These are phyloP conservation scores for Cephus nigrinus DNA, from an alignment of 2,888 invertebrate species.

Conservation along the genomic window DNA sequence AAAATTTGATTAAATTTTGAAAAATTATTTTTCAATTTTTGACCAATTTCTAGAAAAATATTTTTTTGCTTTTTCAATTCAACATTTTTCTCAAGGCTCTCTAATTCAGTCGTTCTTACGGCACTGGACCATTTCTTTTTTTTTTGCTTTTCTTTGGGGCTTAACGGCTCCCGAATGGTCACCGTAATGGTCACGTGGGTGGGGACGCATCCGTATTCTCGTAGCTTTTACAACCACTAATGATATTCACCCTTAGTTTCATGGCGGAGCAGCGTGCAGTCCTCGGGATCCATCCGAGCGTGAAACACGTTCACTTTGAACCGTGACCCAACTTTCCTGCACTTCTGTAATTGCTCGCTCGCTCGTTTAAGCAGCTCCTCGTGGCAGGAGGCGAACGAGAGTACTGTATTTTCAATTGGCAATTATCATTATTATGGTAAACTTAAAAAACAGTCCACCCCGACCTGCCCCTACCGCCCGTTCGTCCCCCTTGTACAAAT, in stretches of 20 bases:
- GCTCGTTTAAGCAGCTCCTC: slow-evolving; percentile 27
- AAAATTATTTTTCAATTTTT: too few species aligned
- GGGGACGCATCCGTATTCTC: background rate
- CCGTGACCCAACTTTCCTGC: slow-evolving; percentile 29
- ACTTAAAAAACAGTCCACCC: background rate
- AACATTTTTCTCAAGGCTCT: background rate
- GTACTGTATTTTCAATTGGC: background rate
- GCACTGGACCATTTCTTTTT: background rate
- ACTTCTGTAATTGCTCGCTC: slow-evolving; percentile 44
- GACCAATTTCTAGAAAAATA: too few species aligned
- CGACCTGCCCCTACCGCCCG: background rate
- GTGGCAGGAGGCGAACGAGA: background rate
- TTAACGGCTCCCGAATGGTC: background rate
- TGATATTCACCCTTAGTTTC: slow-evolving; percentile 31
- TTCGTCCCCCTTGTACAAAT: background rate
- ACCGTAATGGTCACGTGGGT: background rate
- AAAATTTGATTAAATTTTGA: background rate
- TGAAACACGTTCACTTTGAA: slow-evolving; percentile 47
- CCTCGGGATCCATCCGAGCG: slow-evolving; percentile 42
- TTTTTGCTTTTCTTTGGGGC: background rate
- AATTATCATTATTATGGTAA: background rate
- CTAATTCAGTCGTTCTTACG: background rate
- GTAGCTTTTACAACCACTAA: slow-evolving; percentile 22
- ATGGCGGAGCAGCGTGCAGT: slow-evolving; percentile 26
- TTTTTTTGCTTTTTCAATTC: too few species aligned